These are phyloP conservation scores for Dicrurus megarhynchus DNA, from an alignment of 2,113 vertebrate species.

Conservation along the genomic window DNA sequence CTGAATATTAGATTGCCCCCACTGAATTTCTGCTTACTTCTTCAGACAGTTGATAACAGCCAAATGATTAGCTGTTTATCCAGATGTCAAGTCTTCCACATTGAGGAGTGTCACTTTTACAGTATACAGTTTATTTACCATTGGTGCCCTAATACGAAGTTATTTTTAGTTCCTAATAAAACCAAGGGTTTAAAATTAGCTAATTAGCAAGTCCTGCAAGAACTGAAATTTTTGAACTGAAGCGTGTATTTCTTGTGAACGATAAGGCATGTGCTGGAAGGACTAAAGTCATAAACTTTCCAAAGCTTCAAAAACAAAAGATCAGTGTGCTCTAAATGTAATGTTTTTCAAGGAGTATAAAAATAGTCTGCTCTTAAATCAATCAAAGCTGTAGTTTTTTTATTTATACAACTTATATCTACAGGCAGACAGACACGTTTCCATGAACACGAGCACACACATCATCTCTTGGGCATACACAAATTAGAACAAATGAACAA, in stretches of 20 bases:
- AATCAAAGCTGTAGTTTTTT: neutral
- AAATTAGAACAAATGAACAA: neutral
- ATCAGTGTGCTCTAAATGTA: neutral
- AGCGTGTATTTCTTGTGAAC: neutral
- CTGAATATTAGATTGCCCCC: neutral
- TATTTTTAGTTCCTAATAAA: neutral
- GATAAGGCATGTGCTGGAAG: neutral
- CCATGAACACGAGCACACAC: neutral
- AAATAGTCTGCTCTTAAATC: neutral
- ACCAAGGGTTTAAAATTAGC: neutral
- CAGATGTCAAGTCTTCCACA: neutral
- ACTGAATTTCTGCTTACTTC: neutral
- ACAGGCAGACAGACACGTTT: neutral
- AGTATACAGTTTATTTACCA: neutral
- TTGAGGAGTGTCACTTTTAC: neutral
- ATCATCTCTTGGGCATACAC: neutral
- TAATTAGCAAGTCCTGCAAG: neutral
- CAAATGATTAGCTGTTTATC: neutral
- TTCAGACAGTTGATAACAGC: neutral
- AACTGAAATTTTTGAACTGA: neutral
- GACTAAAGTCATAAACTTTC: neutral
- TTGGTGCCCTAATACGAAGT: neutral
- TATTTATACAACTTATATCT: neutral
- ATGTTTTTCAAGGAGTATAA: neutral
- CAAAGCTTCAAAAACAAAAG: neutral